Evolutionary conservation across 2,113 vertebrate genomes (phyloP).

Genomic region (Athene noctua): DNA sequence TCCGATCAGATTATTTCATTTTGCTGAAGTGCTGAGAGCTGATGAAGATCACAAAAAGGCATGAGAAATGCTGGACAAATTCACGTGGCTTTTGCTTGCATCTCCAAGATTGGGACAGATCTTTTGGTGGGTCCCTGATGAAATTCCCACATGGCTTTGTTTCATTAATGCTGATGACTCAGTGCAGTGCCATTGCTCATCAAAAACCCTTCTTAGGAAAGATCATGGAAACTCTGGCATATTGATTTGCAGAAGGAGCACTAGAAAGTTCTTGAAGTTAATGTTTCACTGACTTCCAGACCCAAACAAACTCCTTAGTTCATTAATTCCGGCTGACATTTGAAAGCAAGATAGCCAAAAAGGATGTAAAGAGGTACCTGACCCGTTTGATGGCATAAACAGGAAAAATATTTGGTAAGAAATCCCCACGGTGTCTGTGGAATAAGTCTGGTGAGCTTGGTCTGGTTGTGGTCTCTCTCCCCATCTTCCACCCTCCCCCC

Average conservation of each 20-base stretch:
- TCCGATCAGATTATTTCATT: accelerated
- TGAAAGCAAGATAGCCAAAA: not conserved
- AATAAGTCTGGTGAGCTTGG: not conserved
- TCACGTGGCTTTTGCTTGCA: not conserved
- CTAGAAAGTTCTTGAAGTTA: conserved; percentile 4
- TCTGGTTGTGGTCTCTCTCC: not conserved
- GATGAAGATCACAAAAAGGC: not conserved
- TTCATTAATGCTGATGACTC: not conserved
- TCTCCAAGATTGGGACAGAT: not conserved
- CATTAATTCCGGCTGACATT: not conserved
- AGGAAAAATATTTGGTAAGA: not conserved
- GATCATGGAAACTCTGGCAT: not conserved
- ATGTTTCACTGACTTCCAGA: not conserved
- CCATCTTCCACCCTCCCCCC: not conserved
- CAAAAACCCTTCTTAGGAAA: not conserved
- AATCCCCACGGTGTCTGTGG: not conserved
- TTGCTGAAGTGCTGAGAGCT: not conserved
- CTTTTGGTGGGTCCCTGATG: not conserved
- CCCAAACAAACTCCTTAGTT: not conserved
- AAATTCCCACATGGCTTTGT: not conserved
- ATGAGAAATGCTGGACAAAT: not conserved
- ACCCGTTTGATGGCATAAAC: not conserved
- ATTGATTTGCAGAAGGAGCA: not conserved
- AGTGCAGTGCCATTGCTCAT: not conserved
- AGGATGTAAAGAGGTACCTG: not conserved